phyloP scores from a whole-genome alignment of 2,113 vertebrate genomes.

The Ciconia stormi region DNA sequence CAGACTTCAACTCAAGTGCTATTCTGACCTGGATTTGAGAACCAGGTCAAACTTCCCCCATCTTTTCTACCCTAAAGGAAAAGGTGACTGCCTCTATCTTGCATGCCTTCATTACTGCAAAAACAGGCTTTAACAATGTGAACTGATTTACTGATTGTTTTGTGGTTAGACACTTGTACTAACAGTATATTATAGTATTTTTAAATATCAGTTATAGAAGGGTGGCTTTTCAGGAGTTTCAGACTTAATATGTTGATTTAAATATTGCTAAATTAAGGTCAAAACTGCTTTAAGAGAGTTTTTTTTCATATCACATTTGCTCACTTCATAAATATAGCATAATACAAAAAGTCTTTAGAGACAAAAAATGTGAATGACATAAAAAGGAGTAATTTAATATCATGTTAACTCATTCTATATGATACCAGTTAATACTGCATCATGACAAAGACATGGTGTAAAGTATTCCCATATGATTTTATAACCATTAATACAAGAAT shows the following conservation, averaged over 20 bases:
- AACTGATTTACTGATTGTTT: not conserved
- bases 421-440: constrained; percentile 70
- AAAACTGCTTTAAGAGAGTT: not conserved
- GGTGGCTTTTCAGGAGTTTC: not conserved
- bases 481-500: constrained; percentile 73
- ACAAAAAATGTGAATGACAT: constrained; percentile 65
- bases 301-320: constrained; percentile 9
- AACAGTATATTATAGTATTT: constrained; percentile 5
- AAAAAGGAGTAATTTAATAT: constrained; percentile 78
- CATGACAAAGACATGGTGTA: constrained; percentile 73
- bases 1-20: not conserved
- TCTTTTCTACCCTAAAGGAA: not conserved
- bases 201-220: not conserved
- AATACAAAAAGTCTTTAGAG: constrained; percentile 57
- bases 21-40: not conserved
- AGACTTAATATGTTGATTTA: not conserved
- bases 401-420: constrained; percentile 76
- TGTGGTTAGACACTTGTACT: not conserved
- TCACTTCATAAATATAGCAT: constrained; percentile 55
- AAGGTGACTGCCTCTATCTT: not conserved
- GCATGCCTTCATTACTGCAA: not conserved
- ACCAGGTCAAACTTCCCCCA: not conserved
- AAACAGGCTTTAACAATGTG: not conserved
- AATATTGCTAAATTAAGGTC: constrained; percentile 23
- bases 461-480: constrained; percentile 80